Evolutionary conservation across 2,797 vertebrate genomes (phyloP), one percentile per base, ranked within the genome.

Genomic region (Pogoniulus pusillus): DNA sequence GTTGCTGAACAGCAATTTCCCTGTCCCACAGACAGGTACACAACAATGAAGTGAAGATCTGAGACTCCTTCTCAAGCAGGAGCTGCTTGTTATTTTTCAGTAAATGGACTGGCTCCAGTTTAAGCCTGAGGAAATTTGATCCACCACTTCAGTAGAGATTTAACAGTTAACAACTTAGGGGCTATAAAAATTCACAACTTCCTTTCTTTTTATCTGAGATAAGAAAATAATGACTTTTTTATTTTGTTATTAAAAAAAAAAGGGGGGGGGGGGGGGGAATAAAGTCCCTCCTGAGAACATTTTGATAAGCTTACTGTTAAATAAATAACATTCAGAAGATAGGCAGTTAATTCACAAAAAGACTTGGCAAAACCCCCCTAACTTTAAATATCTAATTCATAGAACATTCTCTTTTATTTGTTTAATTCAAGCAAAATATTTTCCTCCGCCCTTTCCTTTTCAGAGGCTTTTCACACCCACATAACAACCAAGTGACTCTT

Each of bases 401-500:
- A 7, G 57, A 96, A 65, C 23, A 18, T 85, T 89, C 73, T 77
- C 89, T 81, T 88, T 90, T 90, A 93, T 96, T 97, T 96, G 92
- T 91, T 96, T 95, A 95, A 92, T 88, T 93, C 73, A 85, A 94
- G 85, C 85, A 58, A 95, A 76, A 7, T 85, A 68, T 85, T 95
- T 94, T 91, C 91, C 91, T 91, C 93, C 91, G 54, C 94, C 91
- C 95, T 97, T 88, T 96, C 96, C 96, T 93, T 93, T 96, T 88
- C 94, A 95, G 77, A 62, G 91, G 87, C 91, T 96, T 94, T 93
- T 93, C 91, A 93, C 89, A 94, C 94, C 93, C 94, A 95, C 94
- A 85, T 74, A 96, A 95, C 82, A 96, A 96, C 94, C 91, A 72
- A 94, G 74, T 83, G 93, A 96, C 95, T 96, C 96, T 95, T 95